phyloP scores from a whole-genome alignment of 1,140 invertebrate genomes.

The Danaus plexippus region DNA sequence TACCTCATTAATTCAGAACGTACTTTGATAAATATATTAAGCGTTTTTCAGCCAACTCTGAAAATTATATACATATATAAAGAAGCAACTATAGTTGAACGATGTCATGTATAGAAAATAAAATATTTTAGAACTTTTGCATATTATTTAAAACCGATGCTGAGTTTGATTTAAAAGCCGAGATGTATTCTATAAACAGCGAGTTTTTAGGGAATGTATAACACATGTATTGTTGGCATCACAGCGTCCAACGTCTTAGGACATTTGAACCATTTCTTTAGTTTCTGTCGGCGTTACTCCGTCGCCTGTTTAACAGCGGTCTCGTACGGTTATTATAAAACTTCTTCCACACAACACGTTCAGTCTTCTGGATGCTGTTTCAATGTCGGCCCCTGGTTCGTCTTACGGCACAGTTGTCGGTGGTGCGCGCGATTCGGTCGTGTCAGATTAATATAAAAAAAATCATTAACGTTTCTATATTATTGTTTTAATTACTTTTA shows the following conservation, averaged over 20 bases:
- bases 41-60: too few relatives aligned
- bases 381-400: constrained; percentile 11
- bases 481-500: too few relatives aligned
- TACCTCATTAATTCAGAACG: too few relatives aligned
- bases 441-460: background rate
- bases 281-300: background rate
- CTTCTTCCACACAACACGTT: constrained; percentile 10
- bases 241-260: constrained; percentile 8
- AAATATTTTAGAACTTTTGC: too few relatives aligned
- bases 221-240: constrained; percentile 17
- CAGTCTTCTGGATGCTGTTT: constrained; percentile 17
- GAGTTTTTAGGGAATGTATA: constrained; percentile 9
- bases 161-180: too few relatives aligned
- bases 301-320: constrained; percentile 14
- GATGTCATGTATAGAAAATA: too few relatives aligned
- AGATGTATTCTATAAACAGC: constrained; percentile 2
- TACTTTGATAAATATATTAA: too few relatives aligned
- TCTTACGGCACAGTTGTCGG: constrained; percentile 13
- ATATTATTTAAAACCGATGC: too few relatives aligned
- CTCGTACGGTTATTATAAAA: constrained; percentile 21
- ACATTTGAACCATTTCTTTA: constrained; percentile 17
- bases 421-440: constrained; percentile 22
- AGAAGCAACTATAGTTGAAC: too few relatives aligned
- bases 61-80: too few relatives aligned
- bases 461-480: too few relatives aligned